Conservation (phyloP, 2,888 invertebrate species). For the Drosophila histrio region DNA sequence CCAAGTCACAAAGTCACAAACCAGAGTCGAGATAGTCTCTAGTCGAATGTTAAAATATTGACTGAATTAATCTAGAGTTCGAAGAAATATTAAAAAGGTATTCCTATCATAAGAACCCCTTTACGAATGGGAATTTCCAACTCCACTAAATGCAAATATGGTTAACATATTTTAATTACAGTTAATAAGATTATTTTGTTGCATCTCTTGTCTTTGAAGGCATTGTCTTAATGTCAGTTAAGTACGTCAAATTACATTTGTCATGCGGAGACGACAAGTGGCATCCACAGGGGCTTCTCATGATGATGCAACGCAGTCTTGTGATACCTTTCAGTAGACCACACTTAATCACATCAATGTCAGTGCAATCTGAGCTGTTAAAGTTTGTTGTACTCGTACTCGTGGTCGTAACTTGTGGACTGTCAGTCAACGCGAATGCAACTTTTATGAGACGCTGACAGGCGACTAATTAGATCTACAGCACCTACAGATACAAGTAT, state of each 20-base stretch:
- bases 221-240: slow-evolving; percentile 5
- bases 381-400: slow-evolving; percentile 24
- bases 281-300: slow-evolving; percentile 13
- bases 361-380: slow-evolving; percentile 40
- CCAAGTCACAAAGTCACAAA: no score
- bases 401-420: slow-evolving; percentile 55
- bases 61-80: no score
- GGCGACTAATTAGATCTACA: slow-evolving; percentile 65
- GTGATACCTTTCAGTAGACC: slow-evolving; percentile 33
- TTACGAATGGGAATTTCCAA: background rate
- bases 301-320: background rate
- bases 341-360: slow-evolving; percentile 68
- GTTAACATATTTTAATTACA: slow-evolving; percentile 10
- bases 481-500: slow-evolving; percentile 20
- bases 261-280: slow-evolving; percentile 53
- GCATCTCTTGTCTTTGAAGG: background rate
- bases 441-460: slow-evolving; percentile 68
- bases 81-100: no score
- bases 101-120: no score
- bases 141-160: background rate
- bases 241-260: slow-evolving; percentile 70
- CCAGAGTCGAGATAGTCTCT: no score
- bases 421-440: slow-evolving; percentile 54
- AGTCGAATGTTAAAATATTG: no score
- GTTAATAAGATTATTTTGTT: slow-evolving; percentile 8